These are phyloP conservation scores for Eupsittula cactorum DNA, from an alignment of 2,113 vertebrate species.

Conservation along the genomic window DNA sequence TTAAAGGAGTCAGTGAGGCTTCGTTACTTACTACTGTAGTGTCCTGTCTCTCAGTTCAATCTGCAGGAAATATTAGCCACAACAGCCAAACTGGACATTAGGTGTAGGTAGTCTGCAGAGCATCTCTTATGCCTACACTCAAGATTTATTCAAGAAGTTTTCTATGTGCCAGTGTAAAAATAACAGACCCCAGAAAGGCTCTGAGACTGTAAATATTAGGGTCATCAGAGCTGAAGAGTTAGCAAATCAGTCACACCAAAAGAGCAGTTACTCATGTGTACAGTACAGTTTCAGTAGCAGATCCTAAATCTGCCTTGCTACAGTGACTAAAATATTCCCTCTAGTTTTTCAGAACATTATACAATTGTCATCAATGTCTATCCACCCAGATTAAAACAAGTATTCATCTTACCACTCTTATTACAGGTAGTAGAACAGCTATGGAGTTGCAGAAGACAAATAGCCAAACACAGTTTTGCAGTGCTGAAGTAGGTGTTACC, in stretches of 20 bases:
- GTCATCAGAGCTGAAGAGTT: constrained; percentile 21
- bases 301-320: neutral
- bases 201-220: constrained; percentile 42
- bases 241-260: neutral
- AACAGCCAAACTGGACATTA: neutral
- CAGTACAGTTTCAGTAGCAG: neutral
- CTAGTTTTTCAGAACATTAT: neutral
- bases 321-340: neutral
- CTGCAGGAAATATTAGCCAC: neutral
- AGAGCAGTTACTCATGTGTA: neutral
- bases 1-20: neutral
- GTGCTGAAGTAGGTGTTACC: neutral
- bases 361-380: neutral
- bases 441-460: neutral
- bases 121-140: neutral
- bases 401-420: neutral
- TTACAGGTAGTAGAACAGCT: neutral
- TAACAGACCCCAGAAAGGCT: neutral
- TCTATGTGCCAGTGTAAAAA: neutral
- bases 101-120: neutral
- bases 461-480: neutral
- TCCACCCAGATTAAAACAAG: neutral
- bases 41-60: neutral
- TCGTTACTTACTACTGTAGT: neutral
- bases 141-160: constrained; percentile 26